These are phyloP conservation scores for Tetragnatha versicolor DNA, from an alignment of 1,140 invertebrate genomes.

Conservation along the genomic window DNA sequence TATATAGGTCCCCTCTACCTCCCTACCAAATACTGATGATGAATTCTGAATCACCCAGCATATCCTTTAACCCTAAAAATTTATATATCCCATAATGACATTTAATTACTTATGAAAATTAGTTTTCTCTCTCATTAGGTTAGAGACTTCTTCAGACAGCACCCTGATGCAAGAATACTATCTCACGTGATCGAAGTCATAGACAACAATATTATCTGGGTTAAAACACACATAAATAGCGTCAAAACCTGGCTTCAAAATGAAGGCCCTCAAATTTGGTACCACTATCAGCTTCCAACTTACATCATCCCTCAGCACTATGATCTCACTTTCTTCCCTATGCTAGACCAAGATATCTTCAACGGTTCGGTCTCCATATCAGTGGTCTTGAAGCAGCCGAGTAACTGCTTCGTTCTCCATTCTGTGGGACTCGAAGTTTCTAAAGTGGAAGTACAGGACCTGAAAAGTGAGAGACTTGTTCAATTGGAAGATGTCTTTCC, in stretches of 20 bases:
- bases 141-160: constrained; percentile 77
- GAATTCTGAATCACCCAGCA: too few relatives aligned
- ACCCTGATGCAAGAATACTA: constrained; percentile 80
- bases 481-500: constrained; percentile 64
- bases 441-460: not conserved
- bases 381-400: constrained; percentile 69
- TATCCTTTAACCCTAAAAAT: too few relatives aligned
- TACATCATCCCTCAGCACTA: constrained; percentile 82
- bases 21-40: too few relatives aligned
- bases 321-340: constrained; percentile 77
- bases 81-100: too few relatives aligned
- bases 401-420: constrained; percentile 74
- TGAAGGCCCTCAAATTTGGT: constrained; percentile 49
- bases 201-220: constrained; percentile 50
- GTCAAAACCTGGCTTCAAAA: constrained; percentile 38
- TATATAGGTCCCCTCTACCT: too few relatives aligned
- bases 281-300: constrained; percentile 73
- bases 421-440: constrained; percentile 59
- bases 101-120: too few relatives aligned
- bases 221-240: not conserved
- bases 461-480: constrained; percentile 55
- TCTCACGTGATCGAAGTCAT: constrained; percentile 63
- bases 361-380: constrained; percentile 79
- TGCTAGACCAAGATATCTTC: constrained; percentile 82
- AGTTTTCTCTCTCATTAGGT: constrained; percentile 68